A percentile compares a stretch with the other conserved stretches of the same genome.
Evolutionary conservation across 2,888 invertebrate species (phyloP).

Genomic region (Amblyjoppa proteus): DNA sequence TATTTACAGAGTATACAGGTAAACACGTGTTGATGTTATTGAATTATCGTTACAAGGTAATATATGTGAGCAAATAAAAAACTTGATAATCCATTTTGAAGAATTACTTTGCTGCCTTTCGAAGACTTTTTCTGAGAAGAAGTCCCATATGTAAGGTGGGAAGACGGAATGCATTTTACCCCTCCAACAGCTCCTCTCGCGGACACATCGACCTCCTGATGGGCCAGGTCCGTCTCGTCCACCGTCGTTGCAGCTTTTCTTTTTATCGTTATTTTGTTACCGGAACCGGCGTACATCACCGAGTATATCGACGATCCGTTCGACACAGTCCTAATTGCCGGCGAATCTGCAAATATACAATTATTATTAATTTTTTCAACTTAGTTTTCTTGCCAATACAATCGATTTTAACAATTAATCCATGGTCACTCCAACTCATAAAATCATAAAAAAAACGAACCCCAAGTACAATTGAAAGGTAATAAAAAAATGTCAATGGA

Average conservation of each 20-base stretch:
- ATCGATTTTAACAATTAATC: neutral
- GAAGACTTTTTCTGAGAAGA: slow-evolving; percentile 82
- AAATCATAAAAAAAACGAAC: no score
- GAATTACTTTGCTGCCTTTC: slow-evolving; percentile 82
- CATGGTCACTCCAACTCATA: no score
- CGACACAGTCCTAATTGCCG: slow-evolving; percentile 84
- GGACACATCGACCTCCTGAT: slow-evolving; percentile 85
- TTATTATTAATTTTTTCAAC: neutral
- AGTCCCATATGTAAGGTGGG: slow-evolving; percentile 81
- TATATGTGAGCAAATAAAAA: slow-evolving; percentile 29
- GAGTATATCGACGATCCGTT: slow-evolving; percentile 90
- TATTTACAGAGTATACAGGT: slow-evolving; percentile 68
- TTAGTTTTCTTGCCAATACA: neutral
- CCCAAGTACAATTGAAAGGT: no score
- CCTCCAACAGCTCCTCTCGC: slow-evolving; percentile 83
- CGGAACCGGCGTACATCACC: slow-evolving; percentile 92
- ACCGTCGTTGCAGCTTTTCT: slow-evolving; percentile 87
- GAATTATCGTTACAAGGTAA: slow-evolving; percentile 36
- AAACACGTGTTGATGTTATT: slow-evolving; percentile 17
- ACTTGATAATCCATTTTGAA: slow-evolving; percentile 54
- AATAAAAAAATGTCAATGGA: no score
- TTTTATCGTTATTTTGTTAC: slow-evolving; percentile 94
- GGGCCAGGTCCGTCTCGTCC: slow-evolving; percentile 85
- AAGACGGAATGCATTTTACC: slow-evolving; percentile 82
- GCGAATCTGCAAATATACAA: slow-evolving; percentile 74